Conservation (phyloP, 2,888 invertebrate species). For the Muschampia plurimacula region DNA sequence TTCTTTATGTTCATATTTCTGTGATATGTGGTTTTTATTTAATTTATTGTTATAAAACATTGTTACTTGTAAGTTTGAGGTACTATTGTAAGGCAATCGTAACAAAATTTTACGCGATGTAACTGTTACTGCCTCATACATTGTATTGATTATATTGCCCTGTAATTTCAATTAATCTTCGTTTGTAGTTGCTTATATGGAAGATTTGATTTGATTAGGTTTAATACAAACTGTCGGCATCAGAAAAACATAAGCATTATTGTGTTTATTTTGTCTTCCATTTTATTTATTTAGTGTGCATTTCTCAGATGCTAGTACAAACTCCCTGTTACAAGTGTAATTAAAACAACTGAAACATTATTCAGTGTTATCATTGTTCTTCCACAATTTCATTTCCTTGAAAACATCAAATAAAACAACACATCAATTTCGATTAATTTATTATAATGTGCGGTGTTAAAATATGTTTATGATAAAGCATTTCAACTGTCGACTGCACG, state of each 20-base stretch:
- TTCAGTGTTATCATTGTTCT: not conserved
- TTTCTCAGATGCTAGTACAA: constrained; percentile 64
- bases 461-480: constrained; percentile 85
- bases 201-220: too few relatives aligned
- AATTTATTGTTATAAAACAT: not conserved
- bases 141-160: too few relatives aligned
- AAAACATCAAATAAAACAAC: constrained; percentile 50
- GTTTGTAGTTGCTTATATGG: too few relatives aligned
- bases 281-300: constrained; percentile 43
- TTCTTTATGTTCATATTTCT: not conserved
- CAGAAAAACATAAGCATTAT: not conserved
- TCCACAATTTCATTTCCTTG: not conserved
- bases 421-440: constrained; percentile 83
- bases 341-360: not conserved
- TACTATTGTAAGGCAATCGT: not conserved
- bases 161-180: too few relatives aligned
- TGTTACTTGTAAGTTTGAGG: not conserved
- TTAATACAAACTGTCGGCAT: not conserved
- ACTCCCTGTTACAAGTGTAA: constrained; percentile 16
- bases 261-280: constrained; percentile 21
- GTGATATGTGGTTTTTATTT: constrained; percentile 10
- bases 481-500: constrained; percentile 66
- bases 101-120: too few relatives aligned
- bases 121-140: too few relatives aligned
- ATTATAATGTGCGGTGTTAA: constrained; percentile 86